Percentiles rank a stretch among this genome's conserved stretches.
Conservation (phyloP, 2,113 vertebrate species). For the Nipponia nippon region DNA sequence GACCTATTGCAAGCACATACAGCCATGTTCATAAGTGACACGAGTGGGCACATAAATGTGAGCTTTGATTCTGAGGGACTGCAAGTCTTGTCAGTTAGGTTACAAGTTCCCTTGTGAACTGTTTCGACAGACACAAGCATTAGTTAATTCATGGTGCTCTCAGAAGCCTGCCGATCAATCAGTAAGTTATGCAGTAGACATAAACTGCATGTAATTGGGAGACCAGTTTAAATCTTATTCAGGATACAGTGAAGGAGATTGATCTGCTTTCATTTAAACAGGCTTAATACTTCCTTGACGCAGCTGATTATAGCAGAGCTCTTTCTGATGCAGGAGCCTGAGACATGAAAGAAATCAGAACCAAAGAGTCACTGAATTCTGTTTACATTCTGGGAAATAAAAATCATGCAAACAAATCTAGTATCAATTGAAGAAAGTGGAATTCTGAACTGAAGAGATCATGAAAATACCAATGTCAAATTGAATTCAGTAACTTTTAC, state of each 20-base stretch:
- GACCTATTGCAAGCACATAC: background rate
- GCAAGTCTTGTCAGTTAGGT: background rate
- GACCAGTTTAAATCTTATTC: background rate
- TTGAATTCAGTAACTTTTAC: background rate
- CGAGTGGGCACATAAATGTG: background rate
- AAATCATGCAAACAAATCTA: background rate
- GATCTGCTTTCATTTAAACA: background rate
- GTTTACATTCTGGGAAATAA: background rate
- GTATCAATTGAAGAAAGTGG: background rate
- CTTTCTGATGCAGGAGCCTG: background rate
- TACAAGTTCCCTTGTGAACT: background rate
- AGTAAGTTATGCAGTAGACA: background rate
- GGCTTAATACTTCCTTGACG: background rate
- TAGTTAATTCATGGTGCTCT: background rate
- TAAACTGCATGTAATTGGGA: background rate
- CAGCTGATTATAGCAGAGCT: background rate
- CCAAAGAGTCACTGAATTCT: background rate
- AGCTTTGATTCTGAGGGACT: background rate
- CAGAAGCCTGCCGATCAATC: background rate
- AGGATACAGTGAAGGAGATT: background rate
- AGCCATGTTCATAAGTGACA: background rate
- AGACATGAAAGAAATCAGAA: background rate
- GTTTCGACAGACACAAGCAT: background rate
- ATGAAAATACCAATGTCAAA: background rate
- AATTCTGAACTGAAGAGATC: background rate